phyloP scores from a whole-genome alignment of 2,888 invertebrate species.

The Neuroscelio doddi region DNA sequence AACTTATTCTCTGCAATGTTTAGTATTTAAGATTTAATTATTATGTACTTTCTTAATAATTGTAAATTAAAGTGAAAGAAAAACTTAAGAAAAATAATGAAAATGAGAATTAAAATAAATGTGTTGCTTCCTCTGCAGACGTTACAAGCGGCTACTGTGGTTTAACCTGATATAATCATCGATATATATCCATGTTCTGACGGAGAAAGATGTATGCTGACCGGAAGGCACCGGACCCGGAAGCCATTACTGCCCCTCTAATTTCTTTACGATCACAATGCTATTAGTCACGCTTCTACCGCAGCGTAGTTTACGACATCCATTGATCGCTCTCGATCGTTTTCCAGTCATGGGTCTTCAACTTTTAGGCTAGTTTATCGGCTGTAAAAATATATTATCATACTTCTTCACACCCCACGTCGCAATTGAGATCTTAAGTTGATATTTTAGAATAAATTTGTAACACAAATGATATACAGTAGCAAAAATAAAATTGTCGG shows the following conservation, averaged over 20 bases:
- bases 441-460: no score
- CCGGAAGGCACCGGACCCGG: conserved; percentile 70
- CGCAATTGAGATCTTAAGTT: conserved; percentile 1
- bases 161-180: conserved; percentile 45
- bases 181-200: conserved; percentile 50
- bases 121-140: conserved; percentile 52
- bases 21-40: no score
- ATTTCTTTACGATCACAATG: conserved; percentile 71
- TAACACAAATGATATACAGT: no score
- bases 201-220: conserved; percentile 67
- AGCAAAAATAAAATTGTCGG: no score
- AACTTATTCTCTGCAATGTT: no score
- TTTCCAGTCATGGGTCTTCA: conserved; percentile 38
- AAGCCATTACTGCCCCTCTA: conserved; percentile 70
- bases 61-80: background rate
- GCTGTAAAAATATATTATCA: conserved; percentile 24
- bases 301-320: conserved; percentile 50
- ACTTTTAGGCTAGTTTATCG: conserved; percentile 40
- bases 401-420: conserved; percentile 6
- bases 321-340: conserved; percentile 44
- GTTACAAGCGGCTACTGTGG: conserved; percentile 54
- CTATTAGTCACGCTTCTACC: conserved; percentile 67
- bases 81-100: background rate
- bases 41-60: no score
- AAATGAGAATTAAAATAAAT: conserved; percentile 53